Base-by-base conservation (phyloP, 2,888 invertebrate genomes). In the Platycheirus albimanus region DNA sequence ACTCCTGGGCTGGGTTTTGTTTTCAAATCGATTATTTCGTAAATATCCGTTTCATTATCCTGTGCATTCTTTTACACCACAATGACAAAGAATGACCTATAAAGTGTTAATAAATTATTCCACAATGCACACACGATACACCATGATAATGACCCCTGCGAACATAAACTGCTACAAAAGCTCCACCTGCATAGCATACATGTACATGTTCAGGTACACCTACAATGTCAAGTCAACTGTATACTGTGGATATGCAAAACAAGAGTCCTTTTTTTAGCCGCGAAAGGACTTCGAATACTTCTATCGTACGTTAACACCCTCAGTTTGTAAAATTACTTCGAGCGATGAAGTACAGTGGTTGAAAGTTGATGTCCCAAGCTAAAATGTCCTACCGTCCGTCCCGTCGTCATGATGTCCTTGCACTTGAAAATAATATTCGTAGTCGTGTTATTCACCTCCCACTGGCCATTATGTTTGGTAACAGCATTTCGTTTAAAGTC, bases 401-500 rank as follows among this genome's bases (percentile, higher is more conserved):
- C n/a, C n/a, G n/a, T n/a, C 72, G 43, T 17, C 58, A 84, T 84
- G 84, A 84, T 84, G 84, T 84, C 78, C 66, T 75, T 84, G 84
- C 66, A 54, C 66, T 75, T 84, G 67, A 74, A 79, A 61, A 19
- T 15, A 47, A 47, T 79, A 43, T 61, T 51, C 45, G 41, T 72
- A 8, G 5, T 66, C 38, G 45, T 58, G 7, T n/a, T 43, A 5
- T 43, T 66, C n/a, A 20, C 13, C 28, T 28, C 17, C 13, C 45
- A 47, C 38, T 78, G 17, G 24, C 38, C 56, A 24, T 52, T 30
- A 15, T 66, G 36, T 52, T 74, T 63, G 72, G 77, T 83, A 74
- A 67, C 0, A 47, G 33, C 15, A 43, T 15, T 41, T 36, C 20
- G 13, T 7, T 33, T n/a, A 51, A 41, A 47, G 11, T 13, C 17